Evolutionary conservation across 2,113 vertebrate genomes (phyloP).

Genomic region (Semnornis frantzii): DNA sequence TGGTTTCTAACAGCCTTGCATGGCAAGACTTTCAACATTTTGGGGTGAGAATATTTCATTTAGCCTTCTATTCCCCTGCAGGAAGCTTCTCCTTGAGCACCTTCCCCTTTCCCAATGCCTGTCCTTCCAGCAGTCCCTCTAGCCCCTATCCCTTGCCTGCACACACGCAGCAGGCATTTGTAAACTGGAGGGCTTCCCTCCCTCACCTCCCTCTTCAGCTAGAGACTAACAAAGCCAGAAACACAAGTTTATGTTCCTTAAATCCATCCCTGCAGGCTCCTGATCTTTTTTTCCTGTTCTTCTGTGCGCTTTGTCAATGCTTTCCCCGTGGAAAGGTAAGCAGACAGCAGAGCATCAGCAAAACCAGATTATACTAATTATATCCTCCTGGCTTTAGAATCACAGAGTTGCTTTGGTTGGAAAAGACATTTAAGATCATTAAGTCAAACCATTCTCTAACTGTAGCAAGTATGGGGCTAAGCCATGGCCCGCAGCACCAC

Average conservation of each 20-base stretch:
- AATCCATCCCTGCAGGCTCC: neutral
- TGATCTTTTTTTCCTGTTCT: neutral
- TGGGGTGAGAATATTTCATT: neutral
- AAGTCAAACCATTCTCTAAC: no score
- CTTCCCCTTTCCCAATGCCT: neutral
- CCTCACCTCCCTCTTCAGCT: neutral
- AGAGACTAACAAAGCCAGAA: neutral
- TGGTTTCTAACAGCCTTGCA: neutral
- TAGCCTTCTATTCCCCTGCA: neutral
- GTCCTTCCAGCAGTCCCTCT: neutral
- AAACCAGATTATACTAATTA: neutral
- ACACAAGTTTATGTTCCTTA: neutral
- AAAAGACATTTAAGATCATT: no score
- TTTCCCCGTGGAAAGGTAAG: neutral
- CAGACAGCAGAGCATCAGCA: neutral
- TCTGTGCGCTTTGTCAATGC: neutral
- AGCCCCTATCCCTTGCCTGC: neutral
- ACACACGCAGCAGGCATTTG: rapidly evolving
- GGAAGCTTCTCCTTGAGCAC: neutral
- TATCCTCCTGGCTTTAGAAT: neutral
- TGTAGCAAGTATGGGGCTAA: no score
- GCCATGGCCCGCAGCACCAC: no score
- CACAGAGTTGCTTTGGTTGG: no score
- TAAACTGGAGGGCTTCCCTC: neutral
- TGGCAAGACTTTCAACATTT: rapidly evolving